Conservation (phyloP, 2,113 vertebrate genomes). For the Myiozetetes cayanensis region DNA sequence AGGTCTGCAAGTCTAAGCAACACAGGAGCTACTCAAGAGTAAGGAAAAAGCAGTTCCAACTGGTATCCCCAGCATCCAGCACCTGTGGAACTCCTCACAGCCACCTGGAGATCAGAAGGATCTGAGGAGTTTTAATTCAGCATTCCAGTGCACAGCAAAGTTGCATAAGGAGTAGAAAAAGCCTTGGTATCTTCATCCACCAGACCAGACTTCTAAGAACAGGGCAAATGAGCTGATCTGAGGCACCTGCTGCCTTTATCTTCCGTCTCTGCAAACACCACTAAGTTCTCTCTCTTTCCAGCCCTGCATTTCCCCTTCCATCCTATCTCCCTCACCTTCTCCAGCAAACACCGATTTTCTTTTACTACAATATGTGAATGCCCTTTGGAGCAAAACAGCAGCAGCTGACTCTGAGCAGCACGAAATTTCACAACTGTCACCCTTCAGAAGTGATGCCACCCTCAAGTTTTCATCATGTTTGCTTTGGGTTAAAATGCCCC, state of each 20-base stretch:
- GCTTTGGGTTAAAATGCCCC: neutral
- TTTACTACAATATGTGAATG: neutral
- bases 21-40: neutral
- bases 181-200: neutral
- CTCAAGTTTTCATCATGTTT: accelerated
- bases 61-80: neutral
- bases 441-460: neutral
- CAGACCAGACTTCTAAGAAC: neutral
- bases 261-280: neutral
- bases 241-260: neutral
- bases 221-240: neutral
- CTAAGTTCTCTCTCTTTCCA: neutral
- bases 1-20: neutral
- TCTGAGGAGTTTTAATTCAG: neutral
- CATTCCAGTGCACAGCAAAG: neutral
- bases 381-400: neutral
- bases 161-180: neutral
- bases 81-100: neutral
- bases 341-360: neutral
- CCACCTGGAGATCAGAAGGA: neutral
- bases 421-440: neutral
- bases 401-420: neutral
- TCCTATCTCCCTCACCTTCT: neutral
- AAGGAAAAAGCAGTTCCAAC: neutral
- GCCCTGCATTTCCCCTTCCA: neutral